Evolutionary conservation across 2,797 vertebrate species (phyloP).

Genomic region (Parauchenoglanis ngamensis): DNA sequence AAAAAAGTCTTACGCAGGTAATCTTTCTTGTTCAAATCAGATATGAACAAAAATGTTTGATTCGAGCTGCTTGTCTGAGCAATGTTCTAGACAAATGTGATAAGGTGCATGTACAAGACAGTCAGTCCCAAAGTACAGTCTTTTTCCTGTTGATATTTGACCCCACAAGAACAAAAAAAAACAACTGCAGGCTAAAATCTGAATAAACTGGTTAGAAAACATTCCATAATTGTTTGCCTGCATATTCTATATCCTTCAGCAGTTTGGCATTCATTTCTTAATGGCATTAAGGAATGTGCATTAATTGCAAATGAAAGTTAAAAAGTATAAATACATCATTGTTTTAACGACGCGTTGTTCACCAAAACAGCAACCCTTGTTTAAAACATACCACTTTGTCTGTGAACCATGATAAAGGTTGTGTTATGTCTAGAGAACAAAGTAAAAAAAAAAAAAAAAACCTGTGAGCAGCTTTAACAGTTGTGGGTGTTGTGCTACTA

Average conservation of each 20-base stretch:
- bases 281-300: neutral
- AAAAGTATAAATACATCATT: neutral
- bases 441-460: neutral
- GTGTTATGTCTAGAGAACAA: neutral
- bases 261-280: no score
- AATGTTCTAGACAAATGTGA: neutral
- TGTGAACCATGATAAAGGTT: neutral
- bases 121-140: neutral
- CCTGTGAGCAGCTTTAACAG: neutral
- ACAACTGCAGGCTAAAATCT: neutral
- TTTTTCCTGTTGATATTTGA: neutral
- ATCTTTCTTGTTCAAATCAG: conserved; percentile 3
- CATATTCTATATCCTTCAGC: neutral
- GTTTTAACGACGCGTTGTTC: neutral
- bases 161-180: neutral
- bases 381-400: conserved; percentile 2
- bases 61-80: conserved; percentile 4
- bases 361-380: neutral
- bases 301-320: neutral
- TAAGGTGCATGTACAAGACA: neutral
- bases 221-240: neutral
- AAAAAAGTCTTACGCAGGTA: neutral
- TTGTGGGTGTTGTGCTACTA: neutral
- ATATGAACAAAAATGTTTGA: conserved; percentile 9
- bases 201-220: neutral